Base-by-base conservation (phyloP, 1,140 invertebrate species). In the Melitaea cinxia region DNA sequence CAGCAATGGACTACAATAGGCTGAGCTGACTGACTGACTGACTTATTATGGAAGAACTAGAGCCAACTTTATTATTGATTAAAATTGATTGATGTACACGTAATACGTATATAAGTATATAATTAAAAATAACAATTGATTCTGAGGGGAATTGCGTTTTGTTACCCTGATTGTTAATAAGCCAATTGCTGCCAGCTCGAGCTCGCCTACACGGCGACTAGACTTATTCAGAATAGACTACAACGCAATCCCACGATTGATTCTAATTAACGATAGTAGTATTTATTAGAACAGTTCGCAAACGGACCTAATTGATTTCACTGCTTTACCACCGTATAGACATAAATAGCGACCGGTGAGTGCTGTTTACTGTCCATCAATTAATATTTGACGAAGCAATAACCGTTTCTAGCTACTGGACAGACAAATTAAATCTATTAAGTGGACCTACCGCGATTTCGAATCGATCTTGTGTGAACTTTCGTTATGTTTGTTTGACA, bases 261-360 rank as follows among this genome's bases (percentile, higher is more conserved):
- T 89, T 88, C 84, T 88, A 88, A 89, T 89, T 89, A 89, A 85
- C 78, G 87, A 89, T 89, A 89, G 73, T 77, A 83, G 77, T 89
- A 89, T 89, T 89, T 89, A 88, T 88, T 87, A 80, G 81, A 85
- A 75, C 82, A 78, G 80, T 78, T 84, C 76, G 80, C 83, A 86
- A 88, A 88, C 82, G 80, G 78, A 85, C 76, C 80, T 88, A 89
- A 89, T 89, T 89, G 85, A 88, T 88, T 86, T 83, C 68, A 71
- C 78, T 82, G 74, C 73, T 73, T 66, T 70, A 70, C 70, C 64
- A 68, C 72, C 69, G 65, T 57, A 63, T 68, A 67, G 59, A 67
- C 65, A 60, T 69, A 70, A 68, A 69, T 73, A 63, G 66, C 62
- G 72, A 72, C 60, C 72, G 69, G 60, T 67, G 71, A 76, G 65